These are phyloP conservation scores for Bubo scandiacus DNA, from an alignment of 2,113 vertebrate species.

Conservation along the genomic window DNA sequence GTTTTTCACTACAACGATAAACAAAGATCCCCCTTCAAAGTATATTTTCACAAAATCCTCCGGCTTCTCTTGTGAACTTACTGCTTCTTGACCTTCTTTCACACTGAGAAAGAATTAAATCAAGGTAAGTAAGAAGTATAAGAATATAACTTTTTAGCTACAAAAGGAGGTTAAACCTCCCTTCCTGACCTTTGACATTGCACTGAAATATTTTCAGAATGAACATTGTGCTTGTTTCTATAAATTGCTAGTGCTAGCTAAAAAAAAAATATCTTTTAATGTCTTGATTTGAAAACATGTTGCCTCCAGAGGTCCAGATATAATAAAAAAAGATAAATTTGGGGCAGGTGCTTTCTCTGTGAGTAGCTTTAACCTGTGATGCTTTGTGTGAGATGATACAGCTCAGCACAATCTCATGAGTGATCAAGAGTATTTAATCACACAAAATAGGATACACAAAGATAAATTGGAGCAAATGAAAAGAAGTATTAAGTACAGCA, in stretches of 20 bases:
- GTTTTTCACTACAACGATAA: neutral
- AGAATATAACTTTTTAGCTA: neutral
- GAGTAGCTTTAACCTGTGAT: neutral
- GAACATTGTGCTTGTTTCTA: neutral
- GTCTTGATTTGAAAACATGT: neutral
- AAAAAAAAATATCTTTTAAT: neutral
- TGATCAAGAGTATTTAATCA: conserved; percentile 24
- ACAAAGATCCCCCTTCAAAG: neutral
- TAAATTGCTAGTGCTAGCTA: neutral
- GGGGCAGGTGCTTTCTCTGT: neutral
- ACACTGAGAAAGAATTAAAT: neutral
- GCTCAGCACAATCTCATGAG: neutral
- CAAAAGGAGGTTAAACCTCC: neutral
- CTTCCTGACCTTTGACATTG: neutral
- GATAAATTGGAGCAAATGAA: conserved; percentile 19
- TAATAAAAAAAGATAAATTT: neutral
- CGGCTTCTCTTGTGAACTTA: neutral
- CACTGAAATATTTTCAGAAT: neutral
- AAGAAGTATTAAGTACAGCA: neutral
- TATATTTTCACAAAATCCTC: neutral
- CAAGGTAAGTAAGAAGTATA: neutral
- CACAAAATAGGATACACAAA: neutral
- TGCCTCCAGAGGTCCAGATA: neutral
- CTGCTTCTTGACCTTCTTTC: neutral
- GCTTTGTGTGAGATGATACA: neutral